These are phyloP conservation scores for Neria commutata DNA, from an alignment of 2,888 invertebrate species.

Conservation along the genomic window DNA sequence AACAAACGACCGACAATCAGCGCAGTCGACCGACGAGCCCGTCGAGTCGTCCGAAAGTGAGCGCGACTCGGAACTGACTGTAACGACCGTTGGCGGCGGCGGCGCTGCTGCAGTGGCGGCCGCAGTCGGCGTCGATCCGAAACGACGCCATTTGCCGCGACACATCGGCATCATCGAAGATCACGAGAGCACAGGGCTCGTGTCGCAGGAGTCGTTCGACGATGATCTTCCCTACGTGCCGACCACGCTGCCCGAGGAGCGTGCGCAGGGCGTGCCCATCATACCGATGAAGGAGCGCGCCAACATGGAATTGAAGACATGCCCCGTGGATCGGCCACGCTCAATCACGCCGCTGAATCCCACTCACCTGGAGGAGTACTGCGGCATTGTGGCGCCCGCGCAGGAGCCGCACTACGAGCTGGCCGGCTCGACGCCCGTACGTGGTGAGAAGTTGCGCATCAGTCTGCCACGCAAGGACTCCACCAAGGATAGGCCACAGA, in stretches of 20 bases:
- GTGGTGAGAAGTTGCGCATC: conserved; percentile 72
- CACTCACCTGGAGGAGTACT: conserved; percentile 74
- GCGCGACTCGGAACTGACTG: conserved; percentile 68
- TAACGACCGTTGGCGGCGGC: conserved; percentile 29
- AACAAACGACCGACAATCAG: conserved; percentile 46
- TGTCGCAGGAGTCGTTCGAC: conserved; percentile 83
- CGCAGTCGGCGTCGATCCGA: conserved; percentile 47
- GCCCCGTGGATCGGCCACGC: conserved; percentile 76
- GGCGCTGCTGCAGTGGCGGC: conserved; percentile 39
- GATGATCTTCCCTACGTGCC: conserved; percentile 87
- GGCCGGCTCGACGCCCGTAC: conserved; percentile 34
- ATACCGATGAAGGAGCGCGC: conserved; percentile 78
- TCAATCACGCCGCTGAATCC: conserved; percentile 76
- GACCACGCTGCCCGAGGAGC: conserved; percentile 85
- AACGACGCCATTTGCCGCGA: conserved; percentile 63
- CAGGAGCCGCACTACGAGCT: conserved; percentile 27
- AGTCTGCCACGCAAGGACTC: conserved; percentile 70
- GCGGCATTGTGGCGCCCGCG: conserved; percentile 59
- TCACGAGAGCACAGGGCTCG: conserved; percentile 76
- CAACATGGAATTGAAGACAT: conserved; percentile 69
- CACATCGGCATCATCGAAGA: conserved; percentile 66
- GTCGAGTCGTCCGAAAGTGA: conserved; percentile 75
- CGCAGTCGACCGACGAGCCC: conserved; percentile 62
- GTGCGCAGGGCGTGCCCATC: conserved; percentile 80
- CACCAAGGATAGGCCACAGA: conserved; percentile 53